Evolutionary conservation across 1,140 invertebrate genomes (phyloP), one percentile per base, ranked within the genome.

Genomic region (Bombus superbus): DNA sequence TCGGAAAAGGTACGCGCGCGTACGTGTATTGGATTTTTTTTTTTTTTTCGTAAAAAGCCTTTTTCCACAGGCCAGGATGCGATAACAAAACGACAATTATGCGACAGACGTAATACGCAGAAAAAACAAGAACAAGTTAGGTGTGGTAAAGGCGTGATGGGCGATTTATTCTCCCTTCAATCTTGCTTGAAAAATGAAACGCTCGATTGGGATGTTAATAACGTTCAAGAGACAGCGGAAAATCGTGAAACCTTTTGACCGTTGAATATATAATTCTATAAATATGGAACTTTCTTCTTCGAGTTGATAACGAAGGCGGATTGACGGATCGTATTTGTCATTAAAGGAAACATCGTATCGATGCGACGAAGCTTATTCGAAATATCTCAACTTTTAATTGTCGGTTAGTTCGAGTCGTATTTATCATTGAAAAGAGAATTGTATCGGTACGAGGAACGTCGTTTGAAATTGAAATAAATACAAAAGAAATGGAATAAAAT

Each of bases 21-120:
- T n/a, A 10, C 4, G 8, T 22, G 3, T 22, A 2, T 44, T 40
- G 32, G 32, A 32, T 42, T 4, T 72, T 5, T 40, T 5, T 6
- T 71, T 40, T 69, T 10, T 68, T 72, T 79, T 87, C 62, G 75
- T 71, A 59, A 25, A 74, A 83, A 84, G 76, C 72, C 11, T 79
- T 32, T n/a, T 75, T 86, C 59, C 44, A 53, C 35, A 42, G 74
- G 53, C 66, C 57, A 35, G 53, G 62, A 68, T 86, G 74, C 85
- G 78, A 77, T 40, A 64, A 72, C 38, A 32, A 73, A 78, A 89
- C 75, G 83, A 84, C 75, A 71, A 77, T 89, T 90, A 84, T 78
- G 86, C 88, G 86, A 90, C 86, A 84, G 74, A 90, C 59, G 85
- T 75, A 74, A 81, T 71, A 81, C 73, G 69, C 66, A 81, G 79